Conservation (phyloP, 2,113 vertebrate genomes). For the Melanotaenia duboulayi region DNA sequence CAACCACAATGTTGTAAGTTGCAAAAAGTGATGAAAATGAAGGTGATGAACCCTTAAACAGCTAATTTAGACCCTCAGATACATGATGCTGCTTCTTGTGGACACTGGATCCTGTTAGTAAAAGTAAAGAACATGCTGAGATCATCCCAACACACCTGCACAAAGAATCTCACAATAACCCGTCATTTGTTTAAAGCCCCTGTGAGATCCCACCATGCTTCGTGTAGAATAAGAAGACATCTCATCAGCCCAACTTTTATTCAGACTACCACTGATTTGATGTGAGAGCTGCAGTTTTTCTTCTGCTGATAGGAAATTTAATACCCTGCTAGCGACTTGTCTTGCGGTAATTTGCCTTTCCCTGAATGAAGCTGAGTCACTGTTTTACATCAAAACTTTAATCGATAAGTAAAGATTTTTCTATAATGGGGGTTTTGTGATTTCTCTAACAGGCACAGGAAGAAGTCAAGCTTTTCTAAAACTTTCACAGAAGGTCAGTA, state of each 20-base stretch:
- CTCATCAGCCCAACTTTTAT: not conserved
- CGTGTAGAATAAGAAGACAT: not conserved
- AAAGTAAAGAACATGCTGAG: constrained; percentile 16
- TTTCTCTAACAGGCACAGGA: constrained; percentile 86
- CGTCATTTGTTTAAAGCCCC: constrained; percentile 9
- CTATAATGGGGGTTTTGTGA: not conserved
- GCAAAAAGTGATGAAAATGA: not conserved
- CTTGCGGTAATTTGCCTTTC: constrained; percentile 25
- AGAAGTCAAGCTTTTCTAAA: constrained; percentile 92
- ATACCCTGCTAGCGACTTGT: constrained; percentile 24
- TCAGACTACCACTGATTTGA: not conserved
- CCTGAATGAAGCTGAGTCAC: constrained; percentile 41
- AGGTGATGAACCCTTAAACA: not conserved
- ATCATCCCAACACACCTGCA: constrained; percentile 1
- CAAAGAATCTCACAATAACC: constrained; percentile 49
- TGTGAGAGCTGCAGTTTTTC: constrained; percentile 13
- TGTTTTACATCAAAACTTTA: constrained; percentile 20
- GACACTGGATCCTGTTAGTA: not conserved
- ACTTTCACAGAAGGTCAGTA: constrained; percentile 92
- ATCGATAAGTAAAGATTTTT: not conserved
- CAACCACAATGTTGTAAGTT: not conserved
- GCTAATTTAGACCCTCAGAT: not conserved
- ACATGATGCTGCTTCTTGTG: not conserved
- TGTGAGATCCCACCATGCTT: constrained; percentile 40
- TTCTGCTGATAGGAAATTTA: not conserved